Base-by-base conservation (phyloP, 2,888 invertebrate species). In the Lasioglossum lativentre region DNA sequence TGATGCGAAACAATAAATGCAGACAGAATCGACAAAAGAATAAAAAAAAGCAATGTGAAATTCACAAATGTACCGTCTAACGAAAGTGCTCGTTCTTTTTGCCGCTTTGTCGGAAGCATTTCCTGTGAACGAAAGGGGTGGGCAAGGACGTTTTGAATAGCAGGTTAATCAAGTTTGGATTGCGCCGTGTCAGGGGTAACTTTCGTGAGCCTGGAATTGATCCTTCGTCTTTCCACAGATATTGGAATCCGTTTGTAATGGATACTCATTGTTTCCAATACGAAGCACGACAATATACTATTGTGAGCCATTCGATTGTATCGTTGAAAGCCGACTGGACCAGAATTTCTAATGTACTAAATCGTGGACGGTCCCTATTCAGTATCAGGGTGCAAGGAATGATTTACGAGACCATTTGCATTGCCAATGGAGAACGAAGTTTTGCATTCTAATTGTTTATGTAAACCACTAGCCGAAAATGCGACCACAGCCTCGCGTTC, bases 211-310 rank as follows among this genome's bases (percentile, higher is more conserved):
- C 80, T 78, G 38, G 77, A 81, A 79, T 81, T 77, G 76, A 86
- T 76, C 76, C 70, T 66, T 70, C n/a, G 78, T 78, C 75, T 80
- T 81, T 80, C 74, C n/a, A 68, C 71, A 72, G 79, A 70, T 56
- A 76, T 75, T 75, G 78, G 47, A 72, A 78, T 81, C 78, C 80
- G 75, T 81, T 81, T 77, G 76, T 87, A 87, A 87, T 81, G 81
- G 83, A 47, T 72, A 72, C 63, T 85, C 80, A 86, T 87, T 87
- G 86, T 86, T 86, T 83, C 85, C 56, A 70, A 83, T 74, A 72
- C 80, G 63, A 42, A 56, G 14, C 76, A 47, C 70, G 40, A 79
- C 80, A 80, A 81, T 83, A 52, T 73, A 75, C 70, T 52, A 77
- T 71, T 78, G 82, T 82, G 63, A 63, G 40, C 71, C 30, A 71